Evolutionary conservation across 1,140 invertebrate species (phyloP).

Genomic region (Drosophila biarmipes): DNA sequence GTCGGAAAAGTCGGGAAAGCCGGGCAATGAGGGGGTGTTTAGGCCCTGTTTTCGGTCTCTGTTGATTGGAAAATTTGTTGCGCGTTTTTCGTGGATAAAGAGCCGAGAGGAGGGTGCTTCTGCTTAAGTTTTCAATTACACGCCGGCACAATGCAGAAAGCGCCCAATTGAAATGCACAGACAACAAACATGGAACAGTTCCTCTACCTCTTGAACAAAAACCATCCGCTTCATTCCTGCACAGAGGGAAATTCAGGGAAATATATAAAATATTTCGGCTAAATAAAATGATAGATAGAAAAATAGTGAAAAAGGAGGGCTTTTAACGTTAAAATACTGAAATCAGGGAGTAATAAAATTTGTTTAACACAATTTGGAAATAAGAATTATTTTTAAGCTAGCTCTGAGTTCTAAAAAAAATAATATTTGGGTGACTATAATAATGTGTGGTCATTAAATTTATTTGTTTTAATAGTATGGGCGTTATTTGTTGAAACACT

Average conservation of each 20-base stretch:
- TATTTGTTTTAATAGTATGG: no score
- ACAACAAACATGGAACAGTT: slow-evolving; percentile 49
- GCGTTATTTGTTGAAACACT: no score
- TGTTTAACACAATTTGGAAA: no score
- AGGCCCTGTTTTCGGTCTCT: slow-evolving; percentile 38
- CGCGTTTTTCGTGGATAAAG: slow-evolving; percentile 24
- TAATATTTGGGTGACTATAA: no score
- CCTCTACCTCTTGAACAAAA: slow-evolving; percentile 1
- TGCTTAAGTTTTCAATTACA: slow-evolving; percentile 80
- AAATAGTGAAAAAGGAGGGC: no score
- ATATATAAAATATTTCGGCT: no score
- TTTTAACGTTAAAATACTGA: no score
- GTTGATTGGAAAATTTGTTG: slow-evolving; percentile 71
- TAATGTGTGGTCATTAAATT: no score
- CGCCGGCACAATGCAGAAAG: slow-evolving; percentile 62
- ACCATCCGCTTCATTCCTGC: background rate
- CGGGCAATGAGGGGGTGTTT: background rate
- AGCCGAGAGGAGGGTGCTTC: slow-evolving; percentile 5
- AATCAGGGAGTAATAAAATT: no score
- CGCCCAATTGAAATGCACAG: slow-evolving; percentile 71
- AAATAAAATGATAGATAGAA: background rate
- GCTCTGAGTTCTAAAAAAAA: no score
- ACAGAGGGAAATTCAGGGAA: background rate
- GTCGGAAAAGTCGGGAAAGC: slow-evolving; percentile 36
- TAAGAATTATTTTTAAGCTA: no score